Base-by-base conservation (phyloP, 2,888 invertebrate genomes). In the Salpingus planirostris region DNA sequence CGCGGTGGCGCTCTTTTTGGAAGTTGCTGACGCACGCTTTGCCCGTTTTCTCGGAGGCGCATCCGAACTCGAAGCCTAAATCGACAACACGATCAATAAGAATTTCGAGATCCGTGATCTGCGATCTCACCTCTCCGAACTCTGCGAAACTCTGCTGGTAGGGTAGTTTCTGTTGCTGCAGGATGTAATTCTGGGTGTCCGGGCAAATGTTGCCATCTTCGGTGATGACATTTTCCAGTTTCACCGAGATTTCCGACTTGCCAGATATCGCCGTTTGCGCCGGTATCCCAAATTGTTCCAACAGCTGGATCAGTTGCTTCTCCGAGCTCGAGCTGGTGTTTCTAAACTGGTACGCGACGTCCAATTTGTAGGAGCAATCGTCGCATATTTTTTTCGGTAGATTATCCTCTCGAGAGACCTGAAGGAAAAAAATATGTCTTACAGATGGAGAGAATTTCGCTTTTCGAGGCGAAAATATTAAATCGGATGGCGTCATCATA, bases 321-420 rank as follows among this genome's bases (percentile, higher is more conserved):
- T 80, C 80, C 21, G 77, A 72, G 60, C 73, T 78, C 6, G 74
- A 72, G 29, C 77, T 73, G 49, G 75, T 76, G 54, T 77, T 80
- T 66, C 78, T 79, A 62, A 81, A 81, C 59, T 78, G 74, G 60
- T 80, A 80, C 49, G 77, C 68, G 59, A 77, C 72, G 53, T 80
- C 80, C 54, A 81, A 70, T 68, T 79, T 80, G 57, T 73, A 75
- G 59, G 75, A 74, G 60, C 81, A 81, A 44, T 71, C 74, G 59
- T 79, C 75, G 57, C 81, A 81, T 49, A 81, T 76, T 59, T 74
- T 78, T 62, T 80, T 78, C 30, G 81, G 80, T 51, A 81, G 66
- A 53, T 69, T 70, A 59, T 81, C 80, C 47, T 78, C 75, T 54
- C 69, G 71, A 39, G 71, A 67, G 40, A 80, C 72, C 81, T 81